Conservation (phyloP, 2,888 invertebrate species). For the Microplitis deprimator region DNA sequence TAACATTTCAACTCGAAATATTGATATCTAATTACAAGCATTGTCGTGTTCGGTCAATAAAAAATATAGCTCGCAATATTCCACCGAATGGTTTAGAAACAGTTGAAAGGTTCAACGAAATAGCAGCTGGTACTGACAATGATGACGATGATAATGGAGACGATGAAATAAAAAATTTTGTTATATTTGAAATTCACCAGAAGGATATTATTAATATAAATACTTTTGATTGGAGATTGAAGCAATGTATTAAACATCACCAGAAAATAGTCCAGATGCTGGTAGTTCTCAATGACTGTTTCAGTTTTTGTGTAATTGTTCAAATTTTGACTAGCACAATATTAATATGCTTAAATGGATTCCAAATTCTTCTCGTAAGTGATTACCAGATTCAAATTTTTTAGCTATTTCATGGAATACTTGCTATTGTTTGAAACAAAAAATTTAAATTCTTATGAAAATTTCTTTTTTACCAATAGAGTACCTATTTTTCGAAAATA, state of each 20-base stretch:
- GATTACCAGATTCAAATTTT: neutral
- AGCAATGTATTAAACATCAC: conserved; percentile 53
- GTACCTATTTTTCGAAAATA: too few species aligned
- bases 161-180: neutral
- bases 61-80: neutral
- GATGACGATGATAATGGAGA: neutral
- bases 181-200: neutral
- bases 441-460: too few species aligned
- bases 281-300: conserved; percentile 55
- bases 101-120: neutral
- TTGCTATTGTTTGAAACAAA: neutral
- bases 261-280: conserved; percentile 54
- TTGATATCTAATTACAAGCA: neutral
- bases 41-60: neutral
- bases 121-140: neutral
- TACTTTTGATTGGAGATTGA: conserved; percentile 48
- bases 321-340: conserved; percentile 61
- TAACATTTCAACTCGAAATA: neutral
- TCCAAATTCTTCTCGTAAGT: neutral
- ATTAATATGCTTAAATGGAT: conserved; percentile 63
- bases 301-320: conserved; percentile 54
- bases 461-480: too few species aligned
- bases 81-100: neutral
- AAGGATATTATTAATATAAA: conserved; percentile 7
- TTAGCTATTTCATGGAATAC: neutral